Percentiles rank a stretch among this genome's conserved stretches.
phyloP scores from a whole-genome alignment of 2,113 vertebrate species.

The Aptenodytes patagonicus region DNA sequence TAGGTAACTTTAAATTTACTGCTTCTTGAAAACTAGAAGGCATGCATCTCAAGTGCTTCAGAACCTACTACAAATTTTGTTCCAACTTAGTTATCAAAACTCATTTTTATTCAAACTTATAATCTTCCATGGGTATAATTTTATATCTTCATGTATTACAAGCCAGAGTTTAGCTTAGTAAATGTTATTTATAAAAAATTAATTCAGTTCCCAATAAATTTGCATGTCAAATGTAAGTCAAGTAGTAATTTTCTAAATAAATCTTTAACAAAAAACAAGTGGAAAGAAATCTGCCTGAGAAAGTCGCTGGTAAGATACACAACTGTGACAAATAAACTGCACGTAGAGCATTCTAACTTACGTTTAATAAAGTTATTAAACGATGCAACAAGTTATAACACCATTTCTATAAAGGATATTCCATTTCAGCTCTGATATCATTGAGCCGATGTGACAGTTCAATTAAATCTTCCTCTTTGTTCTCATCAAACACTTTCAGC shows the following conservation, averaged over 20 bases:
- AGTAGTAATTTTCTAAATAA: not conserved
- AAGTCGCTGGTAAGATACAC: not conserved
- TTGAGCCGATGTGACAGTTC: slow-evolving; percentile 94
- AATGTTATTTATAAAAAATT: not conserved
- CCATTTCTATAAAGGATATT: slow-evolving; percentile 92
- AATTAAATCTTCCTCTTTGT: slow-evolving; percentile 95
- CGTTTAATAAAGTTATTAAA: not conserved
- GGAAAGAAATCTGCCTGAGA: not conserved
- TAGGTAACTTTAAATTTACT: rapidly evolving
- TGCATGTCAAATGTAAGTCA: not conserved
- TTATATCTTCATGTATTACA: not conserved
- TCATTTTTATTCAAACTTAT: not conserved
- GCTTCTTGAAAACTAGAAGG: not conserved
- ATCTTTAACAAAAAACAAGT: not conserved
- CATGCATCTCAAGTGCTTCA: not conserved
- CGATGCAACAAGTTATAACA: not conserved
- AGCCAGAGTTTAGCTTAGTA: not conserved
- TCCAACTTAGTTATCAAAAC: not conserved
- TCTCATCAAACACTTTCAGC: slow-evolving; percentile 97
- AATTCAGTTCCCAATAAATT: not conserved
- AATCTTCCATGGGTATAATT: not conserved
- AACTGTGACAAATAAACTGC: not conserved
- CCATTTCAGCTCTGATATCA: slow-evolving; percentile 96
- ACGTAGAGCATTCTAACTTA: not conserved
- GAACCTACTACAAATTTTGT: not conserved